phyloP scores from a whole-genome alignment of 1,140 invertebrate genomes.

The Geopemphigus sp. region DNA sequence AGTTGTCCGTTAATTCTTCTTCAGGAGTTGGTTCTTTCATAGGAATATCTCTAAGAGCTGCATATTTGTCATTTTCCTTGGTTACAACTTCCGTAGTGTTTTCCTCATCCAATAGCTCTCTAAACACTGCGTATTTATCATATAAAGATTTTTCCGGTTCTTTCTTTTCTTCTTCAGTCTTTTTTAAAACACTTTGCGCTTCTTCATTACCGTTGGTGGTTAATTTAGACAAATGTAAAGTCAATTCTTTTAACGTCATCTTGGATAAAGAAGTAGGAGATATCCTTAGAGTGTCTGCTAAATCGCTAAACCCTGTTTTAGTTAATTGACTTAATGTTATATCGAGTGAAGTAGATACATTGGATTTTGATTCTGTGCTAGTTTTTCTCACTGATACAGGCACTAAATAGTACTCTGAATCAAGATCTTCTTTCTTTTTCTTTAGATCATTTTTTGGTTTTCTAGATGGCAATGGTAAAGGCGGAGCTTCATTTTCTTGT shows the following conservation, averaged over 20 bases:
- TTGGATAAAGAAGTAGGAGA: constrained; percentile 73
- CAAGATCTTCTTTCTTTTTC: constrained; percentile 53
- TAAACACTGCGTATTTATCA: constrained; percentile 81
- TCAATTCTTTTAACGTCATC: constrained; percentile 80
- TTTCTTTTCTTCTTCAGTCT: constrained; percentile 54
- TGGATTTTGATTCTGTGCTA: constrained; percentile 41
- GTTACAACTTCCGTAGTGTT: constrained; percentile 51
- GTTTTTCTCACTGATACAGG: constrained; percentile 52
- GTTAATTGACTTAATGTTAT: constrained; percentile 79
- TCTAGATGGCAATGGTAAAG: constrained; percentile 64
- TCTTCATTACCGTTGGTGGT: constrained; percentile 61
- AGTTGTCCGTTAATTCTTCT: constrained; percentile 53
- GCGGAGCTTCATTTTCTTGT: constrained; percentile 56
- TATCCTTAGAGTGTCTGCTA: constrained; percentile 72
- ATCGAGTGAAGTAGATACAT: constrained; percentile 58
- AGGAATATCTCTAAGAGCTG: constrained; percentile 68
- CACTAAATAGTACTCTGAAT: constrained; percentile 65
- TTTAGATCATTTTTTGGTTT: constrained; percentile 57
- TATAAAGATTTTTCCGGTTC: constrained; percentile 57
- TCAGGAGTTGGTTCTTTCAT: constrained; percentile 59
- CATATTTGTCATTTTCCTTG: constrained; percentile 63
- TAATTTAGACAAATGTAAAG: constrained; percentile 66
- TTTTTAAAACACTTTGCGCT: constrained; percentile 65
- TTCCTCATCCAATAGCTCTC: constrained; percentile 75
- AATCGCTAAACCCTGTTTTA: constrained; percentile 73